phyloP scores from a whole-genome alignment of 64 coral and sea anemone species.

The Montipora cactus region DNA sequence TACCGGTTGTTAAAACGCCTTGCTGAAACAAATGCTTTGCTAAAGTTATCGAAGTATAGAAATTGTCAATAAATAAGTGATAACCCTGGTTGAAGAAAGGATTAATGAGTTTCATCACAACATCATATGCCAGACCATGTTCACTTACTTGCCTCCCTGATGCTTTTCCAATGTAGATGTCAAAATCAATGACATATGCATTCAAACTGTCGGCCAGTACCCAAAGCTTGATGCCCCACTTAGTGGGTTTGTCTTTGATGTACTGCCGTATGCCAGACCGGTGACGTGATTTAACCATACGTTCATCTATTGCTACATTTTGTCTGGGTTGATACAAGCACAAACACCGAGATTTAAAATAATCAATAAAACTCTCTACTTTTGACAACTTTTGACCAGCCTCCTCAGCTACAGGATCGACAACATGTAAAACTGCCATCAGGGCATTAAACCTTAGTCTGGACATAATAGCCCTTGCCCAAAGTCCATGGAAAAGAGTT shows the following conservation, averaged over 20 bases:
- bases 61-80: constrained; percentile 43
- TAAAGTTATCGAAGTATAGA: constrained; percentile 1
- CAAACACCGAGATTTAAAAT: not conserved
- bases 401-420: not conserved
- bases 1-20: too few relatives aligned
- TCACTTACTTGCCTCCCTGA: not conserved
- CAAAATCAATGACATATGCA: constrained; percentile 26
- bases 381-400: not conserved
- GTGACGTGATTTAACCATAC: constrained; percentile 13
- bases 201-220: constrained; percentile 5
- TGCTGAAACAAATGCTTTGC: too few relatives aligned
- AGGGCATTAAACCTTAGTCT: not conserved
- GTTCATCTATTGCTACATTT: constrained; percentile 19
- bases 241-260: not conserved
- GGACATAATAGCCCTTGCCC: not conserved
- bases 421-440: constrained; percentile 7
- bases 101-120: constrained; percentile 2
- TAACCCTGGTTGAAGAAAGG: constrained; percentile 11
- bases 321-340: not conserved
- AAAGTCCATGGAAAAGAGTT: constrained; percentile 34
- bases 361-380: not conserved
- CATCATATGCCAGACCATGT: constrained; percentile 44
- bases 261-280: constrained; percentile 45
- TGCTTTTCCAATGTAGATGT: constrained; percentile 28
- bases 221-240: constrained; percentile 61